Conservation (phyloP, 2,888 invertebrate species). For the Diadromus collaris region DNA sequence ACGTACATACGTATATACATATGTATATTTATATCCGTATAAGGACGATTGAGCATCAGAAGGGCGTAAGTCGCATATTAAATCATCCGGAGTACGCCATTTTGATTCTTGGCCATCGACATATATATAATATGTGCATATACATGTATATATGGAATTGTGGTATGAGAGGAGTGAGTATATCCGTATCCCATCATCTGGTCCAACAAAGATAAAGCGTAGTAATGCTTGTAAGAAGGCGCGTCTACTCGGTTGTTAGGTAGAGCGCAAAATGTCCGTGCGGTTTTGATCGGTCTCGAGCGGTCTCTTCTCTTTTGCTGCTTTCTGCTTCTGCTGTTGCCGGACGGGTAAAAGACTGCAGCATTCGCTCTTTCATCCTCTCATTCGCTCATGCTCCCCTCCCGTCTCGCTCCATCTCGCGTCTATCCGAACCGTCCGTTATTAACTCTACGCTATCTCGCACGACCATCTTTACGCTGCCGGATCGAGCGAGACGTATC, state of each 20-base stretch:
- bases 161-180: constrained; percentile 14
- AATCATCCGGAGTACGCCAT: background rate
- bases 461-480: constrained; percentile 77
- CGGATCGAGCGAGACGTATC: constrained; percentile 73
- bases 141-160: constrained; percentile 20
- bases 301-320: constrained; percentile 44
- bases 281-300: constrained; percentile 61
- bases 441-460: constrained; percentile 77
- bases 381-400: constrained; percentile 51
- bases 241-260: constrained; percentile 60
- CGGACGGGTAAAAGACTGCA: constrained; percentile 24
- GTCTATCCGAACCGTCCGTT: constrained; percentile 75
- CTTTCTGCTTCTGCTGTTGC: constrained; percentile 56
- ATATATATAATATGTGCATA: too few species aligned
- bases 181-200: constrained; percentile 54
- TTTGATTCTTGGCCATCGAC: background rate
- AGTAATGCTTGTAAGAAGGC: constrained; percentile 59
- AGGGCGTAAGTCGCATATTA: background rate
- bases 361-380: constrained; percentile 55
- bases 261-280: constrained; percentile 58
- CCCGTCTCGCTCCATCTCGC: constrained; percentile 56
- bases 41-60: background rate
- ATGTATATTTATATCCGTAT: background rate
- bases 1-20: background rate
- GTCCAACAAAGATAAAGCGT: constrained; percentile 61